Base-by-base conservation (phyloP, 2,888 invertebrate species). In the Caenorhabditis wallacei region DNA sequence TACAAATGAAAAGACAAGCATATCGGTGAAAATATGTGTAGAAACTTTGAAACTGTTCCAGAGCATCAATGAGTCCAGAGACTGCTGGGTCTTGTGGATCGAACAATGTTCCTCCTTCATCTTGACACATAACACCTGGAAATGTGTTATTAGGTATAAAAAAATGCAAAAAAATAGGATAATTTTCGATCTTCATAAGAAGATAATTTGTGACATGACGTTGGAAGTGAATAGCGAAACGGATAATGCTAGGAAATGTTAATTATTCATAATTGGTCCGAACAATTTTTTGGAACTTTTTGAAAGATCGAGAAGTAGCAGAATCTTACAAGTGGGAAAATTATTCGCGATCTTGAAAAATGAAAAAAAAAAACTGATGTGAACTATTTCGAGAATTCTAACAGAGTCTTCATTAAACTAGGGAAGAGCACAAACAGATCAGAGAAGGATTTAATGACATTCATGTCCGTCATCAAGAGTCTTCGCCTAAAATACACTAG, bases 1-100 rank as follows among this genome's bases (percentile, higher is more conserved):
- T 56, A 70, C 89, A 89, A n/a, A 89, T 88, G 37, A 88, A 69
- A 4, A 85, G 66, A 54, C 88, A 89, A 8, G 87, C 86, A 64
- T 88, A 89, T 40, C 87, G 81, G 68, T 89, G 89, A 63, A 89
- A 85, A 20, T 84, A 76, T 26, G 88, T 88, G 80, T 89, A 89
- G 46, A 88, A 74, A 24, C 87, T 89, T 84, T 88, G 88, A 76
- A 88, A 89, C 48, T 80, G 70, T 35, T 87, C 85, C 10, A 89
- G 76, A 2, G 84, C 66, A 18, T 82, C 84, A 51, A 89, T 78
- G 64, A 89, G 86, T 8, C 79, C 69, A 4, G 66, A 64, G 0
- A 87, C 85, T 10, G 71, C 35, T 11, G 87, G 86, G 68, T 89
- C 88, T 37, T 80, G 57, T 10, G 86, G 82, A 51, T 89, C 85